Base-by-base conservation (phyloP, 1,140 invertebrate genomes). In the Cherax destructor region DNA sequence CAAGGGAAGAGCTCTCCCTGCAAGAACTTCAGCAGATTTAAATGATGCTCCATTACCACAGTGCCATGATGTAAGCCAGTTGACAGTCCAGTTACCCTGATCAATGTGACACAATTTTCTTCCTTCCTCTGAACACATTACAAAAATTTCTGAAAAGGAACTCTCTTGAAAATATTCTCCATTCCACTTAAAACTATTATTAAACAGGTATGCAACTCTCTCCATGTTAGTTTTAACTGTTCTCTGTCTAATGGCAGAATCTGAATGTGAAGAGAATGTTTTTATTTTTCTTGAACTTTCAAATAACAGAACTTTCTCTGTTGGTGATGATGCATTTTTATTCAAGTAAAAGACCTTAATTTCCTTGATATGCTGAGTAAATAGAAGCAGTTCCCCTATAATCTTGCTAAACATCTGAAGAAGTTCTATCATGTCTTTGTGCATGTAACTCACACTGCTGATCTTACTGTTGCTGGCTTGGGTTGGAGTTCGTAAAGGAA, bases 11-110 rank as follows among this genome's bases (percentile, higher is more conserved):
- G 88, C 81, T 41, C n/a, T 77, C 2, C 81, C 80, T 47, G 5
- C 24, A 7, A 52, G 76, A 1, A 16, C 13, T 74, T 84, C 81
- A 11, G 88, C 80, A 4, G 84, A 41, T 21, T 52, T 49, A 56
- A 65, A 77, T 5, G 50, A 56, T 13, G n/a, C 49, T 5, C 69
- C 88, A 41, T 74, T 59, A n/a, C 88, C 88, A 61, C 80, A 83
- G 56, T 90, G 80, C 88, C 88, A 90, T 30, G 88, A 90, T 41
- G 74, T 84, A 41, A 90, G 18, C 88, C 88, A 90, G 7, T 59
- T 88, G 41, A 81, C 65, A 30, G 9, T 72, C 56, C 59, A 81
- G 7, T 3, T 9, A 24, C 79, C 79, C n/a, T 72, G 13, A 47
- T 72, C 13, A 30, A 79, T 47, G 3, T 59, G 50, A 41, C 78